A percentile compares a stretch with the other conserved stretches of the same genome.
phyloP scores from a whole-genome alignment of 1,140 invertebrate genomes.

The Anoplophora glabripennis region DNA sequence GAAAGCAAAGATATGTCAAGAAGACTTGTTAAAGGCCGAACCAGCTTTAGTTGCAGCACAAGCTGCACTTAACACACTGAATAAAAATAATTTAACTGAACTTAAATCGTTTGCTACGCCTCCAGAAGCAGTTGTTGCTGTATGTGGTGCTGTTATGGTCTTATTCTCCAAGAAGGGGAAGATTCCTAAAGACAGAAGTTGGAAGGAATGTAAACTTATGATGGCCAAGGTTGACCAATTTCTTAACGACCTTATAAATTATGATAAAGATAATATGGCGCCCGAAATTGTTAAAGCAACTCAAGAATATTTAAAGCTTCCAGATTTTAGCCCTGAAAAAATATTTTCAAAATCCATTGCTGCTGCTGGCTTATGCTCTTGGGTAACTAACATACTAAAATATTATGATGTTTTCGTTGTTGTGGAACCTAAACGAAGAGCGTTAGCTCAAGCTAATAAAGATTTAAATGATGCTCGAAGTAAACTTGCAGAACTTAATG shows the following conservation, averaged over 20 bases:
- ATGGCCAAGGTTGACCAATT: constrained; percentile 87
- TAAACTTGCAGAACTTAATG: constrained; percentile 62
- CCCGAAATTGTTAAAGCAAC: constrained; percentile 77
- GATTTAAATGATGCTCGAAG: constrained; percentile 78
- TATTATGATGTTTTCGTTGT: constrained; percentile 91
- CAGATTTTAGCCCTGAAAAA: constrained; percentile 83
- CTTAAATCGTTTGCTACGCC: constrained; percentile 89
- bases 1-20: constrained; percentile 82
- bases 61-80: constrained; percentile 87
- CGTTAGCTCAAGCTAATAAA: constrained; percentile 76
- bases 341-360: constrained; percentile 84
- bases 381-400: constrained; percentile 90
- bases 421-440: constrained; percentile 84
- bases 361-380: constrained; percentile 87
- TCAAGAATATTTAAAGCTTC: constrained; percentile 58
- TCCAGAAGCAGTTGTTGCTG: constrained; percentile 78
- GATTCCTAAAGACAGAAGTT: constrained; percentile 88
- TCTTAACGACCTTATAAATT: constrained; percentile 79
- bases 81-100: constrained; percentile 92
- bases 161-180: constrained; percentile 82
- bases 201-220: constrained; percentile 86
- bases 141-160: constrained; percentile 83
- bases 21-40: constrained; percentile 86
- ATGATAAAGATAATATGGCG: constrained; percentile 93
- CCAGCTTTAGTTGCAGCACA: constrained; percentile 85